A percentile compares a stretch with the other conserved stretches of the same genome.
Evolutionary conservation across 2,888 invertebrate genomes (phyloP).

Genomic region (Drosophila acutilabella): DNA sequence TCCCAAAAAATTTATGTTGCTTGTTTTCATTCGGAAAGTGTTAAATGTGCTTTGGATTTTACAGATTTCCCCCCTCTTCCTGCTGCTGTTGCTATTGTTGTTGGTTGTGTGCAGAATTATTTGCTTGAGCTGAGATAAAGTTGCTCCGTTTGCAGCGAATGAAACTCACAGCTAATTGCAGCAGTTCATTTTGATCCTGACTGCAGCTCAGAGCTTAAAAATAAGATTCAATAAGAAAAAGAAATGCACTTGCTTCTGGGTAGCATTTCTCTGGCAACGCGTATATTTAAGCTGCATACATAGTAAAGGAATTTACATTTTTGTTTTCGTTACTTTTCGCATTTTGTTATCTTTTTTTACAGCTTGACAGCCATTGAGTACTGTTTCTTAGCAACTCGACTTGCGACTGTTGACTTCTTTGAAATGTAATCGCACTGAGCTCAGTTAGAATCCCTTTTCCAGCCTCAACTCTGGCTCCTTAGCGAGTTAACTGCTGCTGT

Average conservation of each 20-base stretch:
- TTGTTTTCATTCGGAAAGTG: constrained; percentile 74
- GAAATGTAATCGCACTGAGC: constrained; percentile 37
- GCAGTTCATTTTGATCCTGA: constrained; percentile 48
- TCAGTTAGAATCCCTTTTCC: constrained; percentile 3
- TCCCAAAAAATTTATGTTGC: constrained; percentile 65
- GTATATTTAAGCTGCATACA: constrained; percentile 10
- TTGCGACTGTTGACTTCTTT: constrained; percentile 24
- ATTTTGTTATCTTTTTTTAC: background rate
- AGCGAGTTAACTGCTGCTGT: constrained; percentile 39
- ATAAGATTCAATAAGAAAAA: constrained; percentile 13
- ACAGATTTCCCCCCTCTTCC: constrained; percentile 27
- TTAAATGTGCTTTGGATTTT: constrained; percentile 72
- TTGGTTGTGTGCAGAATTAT: constrained; percentile 41
- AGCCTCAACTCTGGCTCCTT: constrained; percentile 6
- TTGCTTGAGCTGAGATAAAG: constrained; percentile 58
- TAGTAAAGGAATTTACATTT: constrained; percentile 11
- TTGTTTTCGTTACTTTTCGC: background rate
- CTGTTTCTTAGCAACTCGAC: background rate
- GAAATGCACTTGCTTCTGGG: constrained; percentile 2
- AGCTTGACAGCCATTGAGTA: background rate
- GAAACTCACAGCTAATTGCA: constrained; percentile 68
- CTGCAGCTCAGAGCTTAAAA: constrained; percentile 6
- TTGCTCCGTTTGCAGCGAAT: constrained; percentile 49
- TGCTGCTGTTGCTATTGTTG: constrained; percentile 9
- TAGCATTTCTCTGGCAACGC: background rate